Evolutionary conservation across 1,140 invertebrate species (phyloP).

Genomic region (Harpegnathos saltator): DNA sequence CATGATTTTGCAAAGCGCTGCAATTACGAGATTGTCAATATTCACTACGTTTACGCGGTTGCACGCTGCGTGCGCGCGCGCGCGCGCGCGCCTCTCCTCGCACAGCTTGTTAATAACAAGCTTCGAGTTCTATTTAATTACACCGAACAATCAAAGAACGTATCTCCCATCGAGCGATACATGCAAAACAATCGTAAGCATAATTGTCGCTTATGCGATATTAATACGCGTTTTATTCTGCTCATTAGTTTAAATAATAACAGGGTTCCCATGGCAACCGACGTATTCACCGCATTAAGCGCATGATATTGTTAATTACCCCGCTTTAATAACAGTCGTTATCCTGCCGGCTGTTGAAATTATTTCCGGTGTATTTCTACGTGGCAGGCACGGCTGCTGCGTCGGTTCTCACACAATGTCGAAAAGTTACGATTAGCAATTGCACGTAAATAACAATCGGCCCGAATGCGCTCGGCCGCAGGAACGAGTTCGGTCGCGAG

Average conservation of each 20-base stretch:
- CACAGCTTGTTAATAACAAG: background rate
- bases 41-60: background rate
- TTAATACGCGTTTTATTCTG: conserved; percentile 41
- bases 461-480: background rate
- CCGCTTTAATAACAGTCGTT: conserved; percentile 56
- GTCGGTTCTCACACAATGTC: conserved; percentile 14
- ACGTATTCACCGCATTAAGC: conserved; percentile 16
- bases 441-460: conserved; percentile 16
- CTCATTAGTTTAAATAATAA: conserved; percentile 53
- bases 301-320: conserved; percentile 53
- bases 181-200: conserved; percentile 26
- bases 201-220: conserved; percentile 44
- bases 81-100: too few species aligned
- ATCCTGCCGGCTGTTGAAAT: conserved; percentile 47
- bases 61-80: background rate
- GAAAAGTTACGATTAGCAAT: conserved; percentile 43
- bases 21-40: conserved; percentile 14
- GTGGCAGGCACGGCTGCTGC: background rate
- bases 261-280: conserved; percentile 36
- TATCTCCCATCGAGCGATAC: background rate
- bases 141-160: background rate
- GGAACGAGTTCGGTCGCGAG: background rate
- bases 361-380: conserved; percentile 11
- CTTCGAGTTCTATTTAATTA: conserved; percentile 22
- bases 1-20: background rate